A percentile compares a stretch with the other conserved stretches of the same genome.
Evolutionary conservation across 2,113 vertebrate species (phyloP).

Genomic region (Campylomormyrus tamandua): DNA sequence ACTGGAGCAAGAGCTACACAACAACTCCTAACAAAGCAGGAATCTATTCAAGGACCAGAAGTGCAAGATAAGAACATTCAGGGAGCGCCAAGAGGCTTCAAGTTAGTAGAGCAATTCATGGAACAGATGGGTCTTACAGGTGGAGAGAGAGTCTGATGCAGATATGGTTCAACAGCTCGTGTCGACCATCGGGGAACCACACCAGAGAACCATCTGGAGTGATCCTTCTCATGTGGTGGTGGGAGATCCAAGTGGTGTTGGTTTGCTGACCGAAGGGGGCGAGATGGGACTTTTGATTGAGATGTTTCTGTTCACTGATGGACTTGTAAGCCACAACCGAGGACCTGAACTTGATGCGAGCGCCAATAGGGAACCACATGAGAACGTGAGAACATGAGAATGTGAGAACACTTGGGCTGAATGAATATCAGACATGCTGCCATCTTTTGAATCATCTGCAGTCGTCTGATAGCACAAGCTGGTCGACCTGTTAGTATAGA

Average conservation of each 20-base stretch:
- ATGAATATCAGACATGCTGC: neutral
- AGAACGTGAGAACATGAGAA: neutral
- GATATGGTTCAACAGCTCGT: neutral
- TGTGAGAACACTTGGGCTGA: neutral
- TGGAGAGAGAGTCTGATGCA: neutral
- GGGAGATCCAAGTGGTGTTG: neutral
- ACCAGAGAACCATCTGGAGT: neutral
- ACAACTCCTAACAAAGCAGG: neutral
- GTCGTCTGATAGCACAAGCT: neutral
- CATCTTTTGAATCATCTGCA: neutral
- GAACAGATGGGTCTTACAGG: neutral
- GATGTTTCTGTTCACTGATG: neutral
- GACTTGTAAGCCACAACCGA: neutral
- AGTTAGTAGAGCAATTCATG: neutral
- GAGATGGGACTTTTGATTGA: neutral
- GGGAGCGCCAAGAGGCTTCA: neutral
- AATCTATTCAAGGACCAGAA: neutral
- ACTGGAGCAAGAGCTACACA: neutral
- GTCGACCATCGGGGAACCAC: neutral
- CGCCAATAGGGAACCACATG: neutral
- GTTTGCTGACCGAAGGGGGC: neutral
- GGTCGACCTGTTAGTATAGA: neutral
- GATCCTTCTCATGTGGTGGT: neutral
- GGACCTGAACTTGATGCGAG: neutral
- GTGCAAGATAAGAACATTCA: neutral